Base-by-base conservation (phyloP, 2,888 invertebrate species). In the Phorcus lineatus region DNA sequence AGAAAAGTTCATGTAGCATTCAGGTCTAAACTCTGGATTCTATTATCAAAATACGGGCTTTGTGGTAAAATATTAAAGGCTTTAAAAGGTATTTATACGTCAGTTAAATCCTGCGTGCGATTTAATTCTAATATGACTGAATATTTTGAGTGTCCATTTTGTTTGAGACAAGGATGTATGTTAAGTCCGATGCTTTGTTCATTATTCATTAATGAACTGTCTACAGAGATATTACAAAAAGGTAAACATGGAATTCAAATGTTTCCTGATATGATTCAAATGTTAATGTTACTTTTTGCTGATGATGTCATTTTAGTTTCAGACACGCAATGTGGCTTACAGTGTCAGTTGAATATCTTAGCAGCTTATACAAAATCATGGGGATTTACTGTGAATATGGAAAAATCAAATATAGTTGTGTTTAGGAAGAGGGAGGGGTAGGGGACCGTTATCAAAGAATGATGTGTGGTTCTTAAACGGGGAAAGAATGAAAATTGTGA, bases 71-170 rank as follows among this genome's bases (percentile, higher is more conserved):
- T 81, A n/a, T 22, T 67, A 22, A 19, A 75, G 0, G 16, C 55
- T 13, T n/a, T 81, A 3, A 24, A 74, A 36, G 22, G 22, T 40
- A 79, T 81, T 36, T 81, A 83, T 55, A 36, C 52, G 6, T 52
- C 13, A 1, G 75, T 81, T 11, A 77, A 79, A 53, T 74, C 79
- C 74, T 81, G 81, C 62, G 79, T 82, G 1, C 11, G 40, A 54
- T 53, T 28, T 13, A 74, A 62, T n/a, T 22, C 22, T 19, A 22
- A 67, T 9, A 22, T 62, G 4, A 77, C 81, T 22, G 75, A 80
- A 4, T 67, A 36, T 17, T 79, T 79, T 53, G 74, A 79, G 40
- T 80, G 83, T 24, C 19, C 55, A 24, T 17, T 24, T 16, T 81
- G 81, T 16, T 31, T 79, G 9, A 83, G 74, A 67, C 79, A 80